These are phyloP conservation scores for Drosophila kuntzei DNA, from an alignment of 2,888 invertebrate genomes.

Conservation along the genomic window DNA sequence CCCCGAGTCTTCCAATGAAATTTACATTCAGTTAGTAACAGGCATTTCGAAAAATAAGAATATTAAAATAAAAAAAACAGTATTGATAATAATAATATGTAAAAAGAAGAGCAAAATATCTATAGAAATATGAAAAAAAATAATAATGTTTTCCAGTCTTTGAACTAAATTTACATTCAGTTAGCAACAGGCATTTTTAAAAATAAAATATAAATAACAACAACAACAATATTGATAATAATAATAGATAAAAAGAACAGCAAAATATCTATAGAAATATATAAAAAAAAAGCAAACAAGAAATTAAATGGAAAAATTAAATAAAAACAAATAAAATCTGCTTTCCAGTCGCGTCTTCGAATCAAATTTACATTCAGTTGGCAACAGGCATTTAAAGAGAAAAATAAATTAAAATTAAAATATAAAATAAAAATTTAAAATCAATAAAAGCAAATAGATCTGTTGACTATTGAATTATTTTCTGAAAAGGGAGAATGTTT, in stretches of 20 bases:
- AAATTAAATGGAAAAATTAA: not conserved
- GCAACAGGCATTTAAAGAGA: too few relatives aligned
- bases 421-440: not conserved
- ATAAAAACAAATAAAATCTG: slow-evolving; percentile 16
- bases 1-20: not conserved
- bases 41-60: too few relatives aligned
- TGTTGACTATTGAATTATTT: too few relatives aligned
- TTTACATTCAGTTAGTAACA: slow-evolving; percentile 25
- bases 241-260: not conserved
- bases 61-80: not conserved
- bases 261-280: not conserved
- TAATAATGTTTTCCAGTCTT: too few relatives aligned
- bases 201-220: too few relatives aligned
- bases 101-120: too few relatives aligned
- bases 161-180: not conserved
- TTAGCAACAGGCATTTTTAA: too few relatives aligned
- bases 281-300: not conserved
- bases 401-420: too few relatives aligned
- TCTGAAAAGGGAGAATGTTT: too few relatives aligned
- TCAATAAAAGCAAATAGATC: too few relatives aligned
- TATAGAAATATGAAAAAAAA: too few relatives aligned
- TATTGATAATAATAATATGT: too few relatives aligned
- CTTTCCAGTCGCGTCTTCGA: not conserved
- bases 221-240: not conserved
- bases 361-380: slow-evolving; percentile 2